Evolutionary conservation across 2,113 vertebrate species (phyloP).

Genomic region (Leucoraja erinaceus): DNA sequence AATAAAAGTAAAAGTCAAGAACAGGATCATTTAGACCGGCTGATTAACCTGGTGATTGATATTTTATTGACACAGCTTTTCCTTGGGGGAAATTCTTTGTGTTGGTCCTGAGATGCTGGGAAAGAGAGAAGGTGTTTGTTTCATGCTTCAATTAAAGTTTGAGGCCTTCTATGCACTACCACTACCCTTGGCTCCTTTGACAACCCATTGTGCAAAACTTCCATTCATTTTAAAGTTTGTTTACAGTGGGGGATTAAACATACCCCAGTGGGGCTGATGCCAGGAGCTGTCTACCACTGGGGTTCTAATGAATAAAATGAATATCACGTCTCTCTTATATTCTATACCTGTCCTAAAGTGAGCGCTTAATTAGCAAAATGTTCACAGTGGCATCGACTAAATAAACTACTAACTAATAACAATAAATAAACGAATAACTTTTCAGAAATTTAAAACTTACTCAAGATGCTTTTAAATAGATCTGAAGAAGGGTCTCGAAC

Average conservation of each 20-base stretch:
- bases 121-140: conserved; percentile 37
- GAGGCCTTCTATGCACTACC: not conserved
- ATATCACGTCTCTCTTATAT: conserved; percentile 14
- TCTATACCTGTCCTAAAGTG: not conserved
- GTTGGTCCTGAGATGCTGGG: conserved; percentile 22
- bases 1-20: conserved; percentile 28
- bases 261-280: conserved; percentile 6
- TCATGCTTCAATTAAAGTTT: conserved; percentile 28
- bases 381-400: not conserved
- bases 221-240: conserved; percentile 36
- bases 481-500: too few relatives aligned
- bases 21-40: conserved; percentile 19
- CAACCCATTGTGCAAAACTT: not conserved
- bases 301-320: conserved; percentile 5
- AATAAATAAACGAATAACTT: not conserved
- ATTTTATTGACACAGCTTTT: conserved; percentile 23
- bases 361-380: not conserved
- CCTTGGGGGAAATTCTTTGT: conserved; percentile 27
- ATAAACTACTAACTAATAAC: not conserved
- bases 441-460: not conserved
- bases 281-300: conserved; percentile 17
- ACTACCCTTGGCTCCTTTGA: not conserved
- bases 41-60: conserved; percentile 40
- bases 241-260: conserved; percentile 24
- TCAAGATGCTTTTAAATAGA: too few relatives aligned